These are phyloP conservation scores for Spinibarbus caldwelli DNA, from an alignment of 2,797 vertebrate genomes.

Conservation along the genomic window DNA sequence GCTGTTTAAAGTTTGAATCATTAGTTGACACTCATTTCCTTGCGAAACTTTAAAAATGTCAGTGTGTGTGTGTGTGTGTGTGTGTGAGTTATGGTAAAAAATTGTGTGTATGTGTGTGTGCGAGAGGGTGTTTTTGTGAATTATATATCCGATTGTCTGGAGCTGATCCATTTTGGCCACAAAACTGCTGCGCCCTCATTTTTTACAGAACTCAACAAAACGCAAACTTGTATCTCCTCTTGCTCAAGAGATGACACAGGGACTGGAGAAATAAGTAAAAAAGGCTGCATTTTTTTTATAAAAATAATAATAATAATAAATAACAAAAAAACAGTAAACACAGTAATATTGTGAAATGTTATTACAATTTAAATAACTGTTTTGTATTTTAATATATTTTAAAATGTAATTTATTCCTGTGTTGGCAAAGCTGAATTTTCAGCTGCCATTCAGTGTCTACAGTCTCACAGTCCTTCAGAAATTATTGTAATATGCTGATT, in stretches of 20 bases:
- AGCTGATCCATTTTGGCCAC: constrained; percentile 32
- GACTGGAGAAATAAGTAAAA: not conserved
- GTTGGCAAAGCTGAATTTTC: not conserved
- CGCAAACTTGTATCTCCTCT: constrained; percentile 14
- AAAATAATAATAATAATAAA: too few relatives aligned
- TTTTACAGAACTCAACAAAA: constrained; percentile 36
- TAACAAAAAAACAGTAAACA: not conserved
- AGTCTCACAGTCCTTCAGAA: too few relatives aligned
- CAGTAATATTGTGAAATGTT: not conserved
- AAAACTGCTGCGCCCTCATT: constrained; percentile 18
- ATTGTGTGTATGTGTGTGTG: not conserved
- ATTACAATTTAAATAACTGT: not conserved
- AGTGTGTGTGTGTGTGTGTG: too few relatives aligned
- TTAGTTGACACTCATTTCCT: constrained; percentile 11
- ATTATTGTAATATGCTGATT: too few relatives aligned
- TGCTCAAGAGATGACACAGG: constrained; percentile 14
- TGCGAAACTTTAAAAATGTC: not conserved
- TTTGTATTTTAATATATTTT: too few relatives aligned
- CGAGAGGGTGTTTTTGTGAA: not conserved
- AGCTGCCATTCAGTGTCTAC: not conserved
- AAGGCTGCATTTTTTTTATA: not conserved
- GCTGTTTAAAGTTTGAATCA: not conserved
- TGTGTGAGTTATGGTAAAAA: not conserved
- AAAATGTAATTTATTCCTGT: not conserved
- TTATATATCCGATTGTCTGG: constrained; percentile 28